Evolutionary conservation across 2,888 invertebrate species (phyloP).

Genomic region (Tuta absoluta): DNA sequence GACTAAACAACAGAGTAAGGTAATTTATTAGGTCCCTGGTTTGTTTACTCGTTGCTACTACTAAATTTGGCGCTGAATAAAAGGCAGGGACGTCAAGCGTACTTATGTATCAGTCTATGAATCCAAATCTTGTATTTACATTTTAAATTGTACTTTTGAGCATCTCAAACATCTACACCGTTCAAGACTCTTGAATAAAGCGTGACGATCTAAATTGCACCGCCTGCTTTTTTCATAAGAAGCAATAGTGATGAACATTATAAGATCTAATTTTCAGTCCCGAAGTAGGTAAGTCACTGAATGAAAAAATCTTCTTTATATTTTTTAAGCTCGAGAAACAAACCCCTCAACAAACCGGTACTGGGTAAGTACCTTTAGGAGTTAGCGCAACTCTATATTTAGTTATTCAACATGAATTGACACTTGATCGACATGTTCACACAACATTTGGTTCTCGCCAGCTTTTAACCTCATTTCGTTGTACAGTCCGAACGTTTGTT

Average conservation of each 20-base stretch:
- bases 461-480: constrained; percentile 73
- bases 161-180: too few relatives aligned
- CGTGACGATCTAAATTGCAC: too few relatives aligned
- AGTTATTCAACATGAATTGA: constrained; percentile 43
- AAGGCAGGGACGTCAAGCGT: neutral
- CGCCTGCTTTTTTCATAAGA: too few relatives aligned
- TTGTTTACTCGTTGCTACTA: constrained; percentile 37
- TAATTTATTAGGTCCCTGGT: constrained; percentile 63
- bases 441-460: constrained; percentile 61
- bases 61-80: constrained; percentile 13
- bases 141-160: too few relatives aligned
- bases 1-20: constrained; percentile 27
- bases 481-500: constrained; percentile 54
- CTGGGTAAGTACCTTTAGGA: neutral
- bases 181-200: too few relatives aligned
- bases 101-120: neutral
- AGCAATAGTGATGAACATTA: too few relatives aligned
- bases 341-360: too few relatives aligned
- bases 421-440: constrained; percentile 65
- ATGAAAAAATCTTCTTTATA: too few relatives aligned
- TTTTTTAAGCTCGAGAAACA: too few relatives aligned
- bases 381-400: neutral
- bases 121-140: too few relatives aligned
- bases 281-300: too few relatives aligned
- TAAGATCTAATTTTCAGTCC: too few relatives aligned